Evolutionary conservation across 2,888 invertebrate genomes (phyloP), one percentile per base, ranked within the genome.

Genomic region (Trichogramma evanescens): DNA sequence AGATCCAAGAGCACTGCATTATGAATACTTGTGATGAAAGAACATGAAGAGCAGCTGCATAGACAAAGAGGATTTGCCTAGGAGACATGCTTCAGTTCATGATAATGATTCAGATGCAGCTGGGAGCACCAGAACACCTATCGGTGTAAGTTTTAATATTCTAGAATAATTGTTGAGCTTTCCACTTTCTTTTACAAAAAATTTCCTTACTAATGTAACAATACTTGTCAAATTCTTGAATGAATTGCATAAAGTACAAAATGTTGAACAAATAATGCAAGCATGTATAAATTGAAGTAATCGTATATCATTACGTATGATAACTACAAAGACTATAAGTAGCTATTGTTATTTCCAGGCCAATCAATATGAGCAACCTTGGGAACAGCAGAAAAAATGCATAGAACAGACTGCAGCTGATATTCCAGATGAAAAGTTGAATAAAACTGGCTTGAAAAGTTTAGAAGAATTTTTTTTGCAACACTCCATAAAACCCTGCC

Each of bases 401-500:
- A 40, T 61, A 49, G 55, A 59, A 26, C 44, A 58, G 55, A 10
- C 55, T 43, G 50, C 40, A 50, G 9, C 41, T 41, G 46, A 59
- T 52, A 46, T 52, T 52, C 43, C 55, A 48, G 50, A 13, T 56
- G 48, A 60, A 9, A 62, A 56, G 45, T 62, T 62, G 54, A 60
- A 60, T 6, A 50, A 62, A 58, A 38, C 44, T 42, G 56, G 5
- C 45, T 60, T 52, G 13, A 58, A 60, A 63, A 65, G 48, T 51
- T 6, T 45, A 7, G 56, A 59, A 39, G 58, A 54, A 50, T 66
- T 70, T 42, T 56, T 72, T 52, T 66, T 66, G 0, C 66, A 66
- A 59, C 69, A 72, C 62, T 67, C 78, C 8, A 72, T 80, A 5
- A 74, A 80, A 66, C 78, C 81, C 5, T 81, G 82, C 77, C 84